Conservation (phyloP, 2,888 invertebrate species). For the Diarsia brunnea region DNA sequence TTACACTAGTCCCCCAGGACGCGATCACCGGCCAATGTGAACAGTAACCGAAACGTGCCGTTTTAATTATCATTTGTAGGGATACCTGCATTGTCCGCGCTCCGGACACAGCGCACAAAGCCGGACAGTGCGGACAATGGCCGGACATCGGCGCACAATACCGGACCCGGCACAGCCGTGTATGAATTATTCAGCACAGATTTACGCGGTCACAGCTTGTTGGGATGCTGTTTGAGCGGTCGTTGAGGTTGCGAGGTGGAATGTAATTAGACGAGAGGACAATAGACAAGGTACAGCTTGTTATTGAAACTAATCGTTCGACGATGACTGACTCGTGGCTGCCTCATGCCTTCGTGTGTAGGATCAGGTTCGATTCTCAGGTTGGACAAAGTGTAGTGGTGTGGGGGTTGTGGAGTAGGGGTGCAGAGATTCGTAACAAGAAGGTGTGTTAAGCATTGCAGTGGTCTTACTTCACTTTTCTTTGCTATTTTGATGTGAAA, state of each 20-base stretch:
- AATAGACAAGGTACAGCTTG: not conserved
- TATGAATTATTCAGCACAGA: conserved; percentile 60
- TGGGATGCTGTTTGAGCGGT: conserved; percentile 35
- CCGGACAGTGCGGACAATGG: conserved; percentile 51
- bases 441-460: too few species aligned
- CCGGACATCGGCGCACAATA: conserved; percentile 52
- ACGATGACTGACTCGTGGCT: not conserved
- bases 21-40: not conserved
- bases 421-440: too few species aligned
- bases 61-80: conserved; percentile 64
- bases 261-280: conserved; percentile 10
- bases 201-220: conserved; percentile 36
- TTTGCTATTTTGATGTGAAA: too few species aligned
- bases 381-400: not conserved
- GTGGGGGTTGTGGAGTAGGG: too few species aligned
- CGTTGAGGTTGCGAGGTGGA: not conserved
- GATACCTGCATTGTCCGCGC: conserved; percentile 55
- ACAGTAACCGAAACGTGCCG: conserved; percentile 23
- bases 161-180: not conserved
- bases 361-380: not conserved
- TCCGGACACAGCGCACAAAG: conserved; percentile 9
- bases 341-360: not conserved
- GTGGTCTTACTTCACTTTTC: too few species aligned
- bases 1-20: not conserved
- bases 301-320: not conserved